Base-by-base conservation (phyloP, 2,888 invertebrate species). In the Leptopilina myrica region DNA sequence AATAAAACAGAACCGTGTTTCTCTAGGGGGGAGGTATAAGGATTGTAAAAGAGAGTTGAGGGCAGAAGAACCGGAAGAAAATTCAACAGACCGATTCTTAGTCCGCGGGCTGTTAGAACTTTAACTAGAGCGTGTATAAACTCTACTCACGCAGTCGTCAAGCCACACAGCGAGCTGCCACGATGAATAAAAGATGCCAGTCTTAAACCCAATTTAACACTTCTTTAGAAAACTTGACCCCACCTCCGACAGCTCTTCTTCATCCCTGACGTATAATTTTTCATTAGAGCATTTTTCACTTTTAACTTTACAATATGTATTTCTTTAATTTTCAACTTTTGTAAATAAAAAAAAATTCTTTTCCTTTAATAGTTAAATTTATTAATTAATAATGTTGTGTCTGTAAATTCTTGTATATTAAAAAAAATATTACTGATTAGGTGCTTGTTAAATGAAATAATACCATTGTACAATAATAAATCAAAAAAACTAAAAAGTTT, bases 181-280 rank as follows among this genome's bases (percentile, higher is more conserved):
- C 83, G 85, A 89, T 89, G 89, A 89, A 89, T 89, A 90, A 89
- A 89, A 90, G 89, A 89, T 89, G 88, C 84, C 82, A 83, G 87
- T 86, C 85, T 88, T 89, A 87, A 88, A 85, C 85, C 86, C 86
- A 79, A 84, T 86, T 83, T 84, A 82, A 82, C 83, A 84, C 83
- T 83, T 86, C 80, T 82, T 82, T 80, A 80, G 80, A 85, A 82
- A 83, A 33, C 76, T 64, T 64, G 26, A 64, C 43, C 49, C 40
- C 33, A 59, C 26, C 12, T 67, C 62, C 59, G 7, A 12, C 49
- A 12, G 14, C 33, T 15, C 7, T 20, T 59, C 53, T 43, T 46
- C 33, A 49, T 49, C 49, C 64, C 20, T 62, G 62, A 62, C 62
- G 62, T 62, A 62, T 62, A 62, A 65, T 65, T n/a, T 65, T 43